phyloP scores from a whole-genome alignment of 2,888 invertebrate species.

The Agonopterix subpropinquella region DNA sequence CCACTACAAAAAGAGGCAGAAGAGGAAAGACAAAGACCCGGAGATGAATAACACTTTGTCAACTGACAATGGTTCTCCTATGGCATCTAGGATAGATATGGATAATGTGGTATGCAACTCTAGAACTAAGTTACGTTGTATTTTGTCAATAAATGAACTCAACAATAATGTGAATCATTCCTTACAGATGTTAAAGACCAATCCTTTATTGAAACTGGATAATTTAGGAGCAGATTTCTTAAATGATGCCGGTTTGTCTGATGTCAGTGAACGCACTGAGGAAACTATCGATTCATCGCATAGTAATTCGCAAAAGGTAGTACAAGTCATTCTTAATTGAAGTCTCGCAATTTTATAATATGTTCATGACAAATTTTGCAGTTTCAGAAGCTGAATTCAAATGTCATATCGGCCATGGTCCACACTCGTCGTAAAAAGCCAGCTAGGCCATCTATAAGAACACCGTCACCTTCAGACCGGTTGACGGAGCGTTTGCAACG shows the following conservation, averaged over 20 bases:
- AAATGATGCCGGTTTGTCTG: slow-evolving; percentile 55
- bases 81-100: slow-evolving; percentile 59
- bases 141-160: neutral
- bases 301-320: slow-evolving; percentile 45
- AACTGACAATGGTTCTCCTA: slow-evolving; percentile 49
- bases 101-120: slow-evolving; percentile 53
- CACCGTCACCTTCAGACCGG: slow-evolving; percentile 40
- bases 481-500: slow-evolving; percentile 48
- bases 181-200: slow-evolving; percentile 60
- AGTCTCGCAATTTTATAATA: neutral
- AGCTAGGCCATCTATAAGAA: slow-evolving; percentile 39
- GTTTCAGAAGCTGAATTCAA: slow-evolving; percentile 59
- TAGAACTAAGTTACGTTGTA: neutral
- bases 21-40: slow-evolving; percentile 65
- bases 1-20: slow-evolving; percentile 81
- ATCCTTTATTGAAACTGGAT: slow-evolving; percentile 55
- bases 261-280: slow-evolving; percentile 57
- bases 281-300: slow-evolving; percentile 52
- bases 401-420: slow-evolving; percentile 62
- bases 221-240: slow-evolving; percentile 40
- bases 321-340: neutral
- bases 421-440: slow-evolving; percentile 59
- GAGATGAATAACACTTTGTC: slow-evolving; percentile 50
- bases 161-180: slow-evolving; percentile 1
- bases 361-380: slow-evolving; percentile 13